Percentiles rank a stretch among this genome's conserved stretches.
Evolutionary conservation across 2,888 invertebrate species (phyloP).

Genomic region (Macaria notata): DNA sequence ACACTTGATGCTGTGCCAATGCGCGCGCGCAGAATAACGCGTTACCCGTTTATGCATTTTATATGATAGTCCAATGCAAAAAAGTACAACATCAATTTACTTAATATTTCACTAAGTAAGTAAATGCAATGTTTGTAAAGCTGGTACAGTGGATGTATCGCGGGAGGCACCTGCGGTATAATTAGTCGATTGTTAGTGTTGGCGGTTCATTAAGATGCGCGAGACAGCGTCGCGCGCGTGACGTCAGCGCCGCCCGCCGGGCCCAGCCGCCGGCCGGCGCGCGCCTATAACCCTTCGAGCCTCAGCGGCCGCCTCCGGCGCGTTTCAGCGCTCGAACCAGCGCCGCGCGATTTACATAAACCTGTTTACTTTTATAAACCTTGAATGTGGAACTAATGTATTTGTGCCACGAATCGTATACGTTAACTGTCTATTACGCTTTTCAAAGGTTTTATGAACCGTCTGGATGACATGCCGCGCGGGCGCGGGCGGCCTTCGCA

Average conservation of each 20-base stretch:
- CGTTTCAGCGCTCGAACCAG: constrained; percentile 18
- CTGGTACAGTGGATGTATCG: constrained; percentile 38
- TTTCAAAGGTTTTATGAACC: constrained; percentile 16
- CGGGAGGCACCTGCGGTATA: constrained; percentile 56
- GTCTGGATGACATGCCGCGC: constrained; percentile 8
- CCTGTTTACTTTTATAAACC: constrained; percentile 32
- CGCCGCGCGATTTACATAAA: constrained; percentile 28
- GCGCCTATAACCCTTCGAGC: constrained; percentile 40
- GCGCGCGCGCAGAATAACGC: constrained; percentile 47
- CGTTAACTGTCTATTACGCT: constrained; percentile 3
- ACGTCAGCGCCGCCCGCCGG: constrained; percentile 41
- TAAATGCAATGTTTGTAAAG: neutral
- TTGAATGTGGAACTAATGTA: constrained; percentile 26
- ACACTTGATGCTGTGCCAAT: constrained; percentile 68
- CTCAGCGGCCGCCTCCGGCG: constrained; percentile 25
- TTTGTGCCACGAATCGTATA: constrained; percentile 17
- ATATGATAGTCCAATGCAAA: constrained; percentile 11
- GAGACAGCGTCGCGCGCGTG: constrained; percentile 46
- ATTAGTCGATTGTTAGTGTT: constrained; percentile 63
- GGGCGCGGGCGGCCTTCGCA: constrained; percentile 23
- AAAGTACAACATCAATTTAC: constrained; percentile 3
- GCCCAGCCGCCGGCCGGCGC: constrained; percentile 40
- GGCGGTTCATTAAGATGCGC: constrained; percentile 68
- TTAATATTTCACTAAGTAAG: too few species aligned
- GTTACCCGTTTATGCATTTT: constrained; percentile 37